phyloP scores from a whole-genome alignment of 2,888 invertebrate genomes.

The Lacanobia oleracea region DNA sequence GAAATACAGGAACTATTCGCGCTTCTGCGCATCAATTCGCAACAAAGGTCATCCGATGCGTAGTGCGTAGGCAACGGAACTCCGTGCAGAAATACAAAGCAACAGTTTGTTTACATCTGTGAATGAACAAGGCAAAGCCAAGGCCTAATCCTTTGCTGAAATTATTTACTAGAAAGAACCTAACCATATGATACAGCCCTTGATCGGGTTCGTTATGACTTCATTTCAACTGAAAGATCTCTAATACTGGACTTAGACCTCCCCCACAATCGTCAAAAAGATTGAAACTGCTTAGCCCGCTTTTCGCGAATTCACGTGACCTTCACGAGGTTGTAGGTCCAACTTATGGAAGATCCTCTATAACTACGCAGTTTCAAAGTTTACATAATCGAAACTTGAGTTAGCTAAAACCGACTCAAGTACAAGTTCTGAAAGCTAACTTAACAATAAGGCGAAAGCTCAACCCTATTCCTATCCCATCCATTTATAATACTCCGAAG shows the following conservation, averaged over 20 bases:
- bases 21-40: constrained; percentile 39
- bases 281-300: neutral
- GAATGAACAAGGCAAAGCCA: constrained; percentile 46
- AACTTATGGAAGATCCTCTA: neutral
- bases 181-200: neutral
- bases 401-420: neutral
- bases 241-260: neutral
- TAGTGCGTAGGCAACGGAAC: constrained; percentile 51
- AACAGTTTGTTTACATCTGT: constrained; percentile 48
- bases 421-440: neutral
- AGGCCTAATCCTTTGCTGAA: constrained; percentile 21
- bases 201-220: neutral
- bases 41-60: constrained; percentile 46
- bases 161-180: constrained; percentile 13
- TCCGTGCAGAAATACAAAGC: constrained; percentile 43
- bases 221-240: neutral
- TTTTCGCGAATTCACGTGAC: neutral
- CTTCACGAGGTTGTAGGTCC: neutral
- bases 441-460: neutral
- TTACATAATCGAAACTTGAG: neutral
- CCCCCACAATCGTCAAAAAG: neutral
- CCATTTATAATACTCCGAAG: constrained; percentile 24
- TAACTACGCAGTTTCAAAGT: neutral
- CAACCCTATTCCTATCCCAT: constrained; percentile 8
- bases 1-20: constrained; percentile 8